Percentiles rank a stretch among this genome's conserved stretches.
Conservation (phyloP, 2,888 invertebrate species). For the Plebejus anna region DNA sequence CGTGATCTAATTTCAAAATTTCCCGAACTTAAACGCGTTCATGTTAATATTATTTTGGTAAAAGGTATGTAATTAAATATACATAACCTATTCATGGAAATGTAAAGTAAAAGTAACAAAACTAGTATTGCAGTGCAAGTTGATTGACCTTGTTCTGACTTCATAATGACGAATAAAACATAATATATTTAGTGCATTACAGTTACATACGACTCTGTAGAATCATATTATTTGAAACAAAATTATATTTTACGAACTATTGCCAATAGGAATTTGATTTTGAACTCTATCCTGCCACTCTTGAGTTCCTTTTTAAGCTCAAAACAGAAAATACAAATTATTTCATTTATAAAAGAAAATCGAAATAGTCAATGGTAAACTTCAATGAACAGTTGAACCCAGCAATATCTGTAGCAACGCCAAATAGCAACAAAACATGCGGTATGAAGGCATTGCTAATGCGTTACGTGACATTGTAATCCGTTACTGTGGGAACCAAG, state of each 20-base stretch:
- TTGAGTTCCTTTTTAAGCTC: no score
- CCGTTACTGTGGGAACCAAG: slow-evolving; percentile 29
- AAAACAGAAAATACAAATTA: no score
- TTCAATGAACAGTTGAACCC: not conserved
- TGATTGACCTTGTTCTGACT: not conserved
- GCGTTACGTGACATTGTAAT: slow-evolving; percentile 30
- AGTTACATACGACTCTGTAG: not conserved
- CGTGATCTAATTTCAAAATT: slow-evolving; percentile 3
- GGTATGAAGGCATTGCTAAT: slow-evolving; percentile 27
- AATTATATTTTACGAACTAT: no score
- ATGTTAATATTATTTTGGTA: not conserved
- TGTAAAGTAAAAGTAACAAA: not conserved
- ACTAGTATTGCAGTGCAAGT: not conserved
- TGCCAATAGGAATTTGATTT: no score
- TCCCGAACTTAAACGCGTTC: not conserved
- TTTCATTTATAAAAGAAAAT: no score
- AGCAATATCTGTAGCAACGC: not conserved
- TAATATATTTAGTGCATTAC: not conserved
- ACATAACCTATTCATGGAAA: not conserved
- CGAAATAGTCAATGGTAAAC: not conserved
- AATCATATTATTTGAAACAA: no score
- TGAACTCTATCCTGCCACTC: no score
- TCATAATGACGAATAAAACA: not conserved
- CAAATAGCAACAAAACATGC: slow-evolving; percentile 20
- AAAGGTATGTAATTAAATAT: not conserved